These are phyloP conservation scores for Phaonia tiefii DNA, from an alignment of 2,888 invertebrate species.

Conservation along the genomic window DNA sequence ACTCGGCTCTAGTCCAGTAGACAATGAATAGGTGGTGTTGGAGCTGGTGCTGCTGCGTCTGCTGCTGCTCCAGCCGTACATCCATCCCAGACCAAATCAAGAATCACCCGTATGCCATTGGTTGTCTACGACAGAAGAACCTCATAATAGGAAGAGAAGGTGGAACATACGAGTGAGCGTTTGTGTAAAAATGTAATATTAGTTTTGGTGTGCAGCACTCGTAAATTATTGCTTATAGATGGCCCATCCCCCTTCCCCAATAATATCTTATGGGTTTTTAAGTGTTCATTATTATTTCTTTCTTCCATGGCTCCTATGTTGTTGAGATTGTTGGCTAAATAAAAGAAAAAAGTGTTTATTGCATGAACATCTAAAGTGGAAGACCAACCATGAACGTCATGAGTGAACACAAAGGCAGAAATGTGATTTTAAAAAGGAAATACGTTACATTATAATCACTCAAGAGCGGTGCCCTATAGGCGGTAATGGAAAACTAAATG, in stretches of 20 bases:
- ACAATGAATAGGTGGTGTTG: neutral
- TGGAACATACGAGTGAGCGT: neutral
- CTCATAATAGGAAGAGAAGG: too few species aligned
- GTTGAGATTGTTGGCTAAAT: neutral
- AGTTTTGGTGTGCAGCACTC: slow-evolving; percentile 31
- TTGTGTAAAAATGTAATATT: slow-evolving; percentile 44
- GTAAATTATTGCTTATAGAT: slow-evolving; percentile 43
- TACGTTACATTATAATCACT: slow-evolving; percentile 34
- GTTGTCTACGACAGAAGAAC: neutral
- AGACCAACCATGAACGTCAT: neutral
- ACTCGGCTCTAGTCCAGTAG: neutral
- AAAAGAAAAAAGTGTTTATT: slow-evolving; percentile 19
- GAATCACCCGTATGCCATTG: neutral
- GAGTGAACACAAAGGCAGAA: neutral
- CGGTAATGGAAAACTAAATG: too few species aligned
- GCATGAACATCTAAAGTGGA: slow-evolving; percentile 14
- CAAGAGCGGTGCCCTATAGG: too few species aligned
- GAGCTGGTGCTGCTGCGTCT: neutral
- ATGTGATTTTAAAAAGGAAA: slow-evolving; percentile 42
- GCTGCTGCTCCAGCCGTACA: neutral
- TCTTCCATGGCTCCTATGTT: neutral
- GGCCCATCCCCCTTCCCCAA: too few species aligned
- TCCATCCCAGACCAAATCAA: neutral
- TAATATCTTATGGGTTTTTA: slow-evolving; percentile 40
- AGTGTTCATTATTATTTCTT: slow-evolving; percentile 36